A percentile compares a stretch with the other conserved stretches of the same genome.
Evolutionary conservation across 2,888 invertebrate genomes (phyloP).

Genomic region (Dasysyrphus tricinctus): DNA sequence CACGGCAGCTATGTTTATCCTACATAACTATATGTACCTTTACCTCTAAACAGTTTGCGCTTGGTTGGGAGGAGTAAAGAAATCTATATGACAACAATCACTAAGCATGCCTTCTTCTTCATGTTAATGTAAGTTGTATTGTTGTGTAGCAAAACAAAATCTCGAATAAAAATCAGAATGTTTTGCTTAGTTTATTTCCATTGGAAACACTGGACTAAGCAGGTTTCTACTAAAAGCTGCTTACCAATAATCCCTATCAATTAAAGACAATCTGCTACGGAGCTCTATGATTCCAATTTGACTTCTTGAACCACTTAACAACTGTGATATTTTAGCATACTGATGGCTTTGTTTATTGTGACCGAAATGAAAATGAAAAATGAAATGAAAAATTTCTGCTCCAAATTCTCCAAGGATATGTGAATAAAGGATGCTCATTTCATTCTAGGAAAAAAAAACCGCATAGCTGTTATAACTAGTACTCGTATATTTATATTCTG

Average conservation of each 20-base stretch:
- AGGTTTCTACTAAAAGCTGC: not conserved
- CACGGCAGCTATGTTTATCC: too few relatives aligned
- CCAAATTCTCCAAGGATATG: constrained; percentile 4
- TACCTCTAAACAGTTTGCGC: too few relatives aligned
- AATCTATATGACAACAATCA: too few relatives aligned
- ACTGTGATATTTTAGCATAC: not conserved
- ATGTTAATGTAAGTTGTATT: too few relatives aligned
- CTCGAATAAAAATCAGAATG: too few relatives aligned
- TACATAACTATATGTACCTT: too few relatives aligned
- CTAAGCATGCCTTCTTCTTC: too few relatives aligned
- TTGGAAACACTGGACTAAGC: too few relatives aligned
- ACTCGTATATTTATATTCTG: not conserved
- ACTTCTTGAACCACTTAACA: not conserved
- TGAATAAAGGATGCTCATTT: constrained; percentile 13
- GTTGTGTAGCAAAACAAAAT: too few relatives aligned
- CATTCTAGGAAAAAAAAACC: not conserved
- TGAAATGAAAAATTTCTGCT: constrained; percentile 1
- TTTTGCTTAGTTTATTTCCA: too few relatives aligned
- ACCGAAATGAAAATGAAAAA: not conserved
- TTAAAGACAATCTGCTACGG: not conserved
- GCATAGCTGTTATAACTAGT: not conserved
- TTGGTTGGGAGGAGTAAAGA: too few relatives aligned
- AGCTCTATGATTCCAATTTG: not conserved
- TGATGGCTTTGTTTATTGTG: not conserved
- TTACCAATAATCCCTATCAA: not conserved